phyloP scores from a whole-genome alignment of 2,888 invertebrate genomes.

The Caenorhabditis parvicauda region DNA sequence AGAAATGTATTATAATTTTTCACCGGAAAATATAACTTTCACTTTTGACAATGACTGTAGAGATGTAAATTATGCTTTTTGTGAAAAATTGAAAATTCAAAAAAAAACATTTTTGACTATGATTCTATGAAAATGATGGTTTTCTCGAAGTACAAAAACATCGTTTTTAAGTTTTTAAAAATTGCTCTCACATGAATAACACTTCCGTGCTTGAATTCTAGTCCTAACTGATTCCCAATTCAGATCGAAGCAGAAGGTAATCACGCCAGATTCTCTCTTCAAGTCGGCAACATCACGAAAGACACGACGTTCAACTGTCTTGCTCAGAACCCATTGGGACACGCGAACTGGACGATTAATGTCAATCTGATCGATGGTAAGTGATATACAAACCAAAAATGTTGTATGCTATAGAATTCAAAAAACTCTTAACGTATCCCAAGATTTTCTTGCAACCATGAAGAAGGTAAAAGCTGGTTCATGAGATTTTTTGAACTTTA shows the following conservation, averaged over 20 bases:
- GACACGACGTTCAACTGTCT: constrained; percentile 59
- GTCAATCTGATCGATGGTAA: constrained; percentile 46
- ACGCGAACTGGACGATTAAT: constrained; percentile 61
- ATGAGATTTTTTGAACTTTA: too few species aligned
- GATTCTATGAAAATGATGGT: background rate
- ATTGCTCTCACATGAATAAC: background rate
- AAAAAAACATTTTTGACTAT: background rate
- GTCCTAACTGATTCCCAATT: too few species aligned
- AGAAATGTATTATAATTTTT: too few species aligned
- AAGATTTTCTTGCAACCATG: background rate
- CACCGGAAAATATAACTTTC: too few species aligned
- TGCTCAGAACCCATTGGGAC: constrained; percentile 59
- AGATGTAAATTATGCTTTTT: background rate
- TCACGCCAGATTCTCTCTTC: constrained; percentile 52
- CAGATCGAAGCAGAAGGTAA: constrained; percentile 47
- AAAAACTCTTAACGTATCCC: background rate
- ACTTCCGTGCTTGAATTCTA: background rate
- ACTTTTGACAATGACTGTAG: too few species aligned
- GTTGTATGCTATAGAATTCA: background rate
- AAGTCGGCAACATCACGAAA: constrained; percentile 58
- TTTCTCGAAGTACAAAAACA: background rate
- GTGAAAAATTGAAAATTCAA: background rate
- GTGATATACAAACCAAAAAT: background rate
- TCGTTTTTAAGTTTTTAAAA: too few species aligned
- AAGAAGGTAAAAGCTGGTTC: background rate